These are phyloP conservation scores for Meta bourneti DNA, from an alignment of 2,888 invertebrate species.

Conservation along the genomic window DNA sequence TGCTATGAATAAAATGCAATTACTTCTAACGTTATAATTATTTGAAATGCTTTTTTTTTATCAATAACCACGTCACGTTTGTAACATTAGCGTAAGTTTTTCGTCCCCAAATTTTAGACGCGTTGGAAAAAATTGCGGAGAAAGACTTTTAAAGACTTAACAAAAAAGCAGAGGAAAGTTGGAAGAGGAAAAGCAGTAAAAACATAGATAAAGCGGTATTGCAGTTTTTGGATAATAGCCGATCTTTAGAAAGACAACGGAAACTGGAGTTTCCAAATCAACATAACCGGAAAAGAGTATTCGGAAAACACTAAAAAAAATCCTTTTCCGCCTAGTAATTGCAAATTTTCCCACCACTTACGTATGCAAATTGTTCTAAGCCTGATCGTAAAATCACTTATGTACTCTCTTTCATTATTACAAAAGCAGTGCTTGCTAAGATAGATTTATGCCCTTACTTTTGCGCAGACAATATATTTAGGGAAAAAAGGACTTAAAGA, in stretches of 20 bases:
- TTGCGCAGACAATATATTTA: constrained; percentile 27
- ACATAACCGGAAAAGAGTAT: constrained; percentile 61
- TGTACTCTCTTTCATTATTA: constrained; percentile 60
- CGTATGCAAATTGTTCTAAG: constrained; percentile 69
- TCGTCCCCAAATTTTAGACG: too few relatives aligned
- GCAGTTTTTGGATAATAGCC: constrained; percentile 41
- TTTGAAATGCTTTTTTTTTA: too few relatives aligned
- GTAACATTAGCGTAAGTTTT: too few relatives aligned
- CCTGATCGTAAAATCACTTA: constrained; percentile 68
- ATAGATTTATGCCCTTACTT: constrained; percentile 52
- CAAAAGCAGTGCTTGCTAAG: constrained; percentile 39
- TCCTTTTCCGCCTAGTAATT: constrained; percentile 65
- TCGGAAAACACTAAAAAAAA: constrained; percentile 51
- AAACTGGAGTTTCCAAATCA: constrained; percentile 58
- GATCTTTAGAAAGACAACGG: constrained; percentile 57
- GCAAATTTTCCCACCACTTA: constrained; percentile 70
- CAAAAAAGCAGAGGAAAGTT: not conserved
- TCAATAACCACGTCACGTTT: too few relatives aligned
- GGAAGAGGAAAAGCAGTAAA: constrained; percentile 86
- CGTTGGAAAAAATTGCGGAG: not conserved
- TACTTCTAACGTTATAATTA: too few relatives aligned
- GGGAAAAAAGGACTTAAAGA: constrained; percentile 34
- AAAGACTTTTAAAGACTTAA: not conserved
- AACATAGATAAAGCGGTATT: constrained; percentile 26
- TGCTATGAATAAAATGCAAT: too few relatives aligned